Conservation (phyloP, 2,888 invertebrate species). For the Athalia cordata region DNA sequence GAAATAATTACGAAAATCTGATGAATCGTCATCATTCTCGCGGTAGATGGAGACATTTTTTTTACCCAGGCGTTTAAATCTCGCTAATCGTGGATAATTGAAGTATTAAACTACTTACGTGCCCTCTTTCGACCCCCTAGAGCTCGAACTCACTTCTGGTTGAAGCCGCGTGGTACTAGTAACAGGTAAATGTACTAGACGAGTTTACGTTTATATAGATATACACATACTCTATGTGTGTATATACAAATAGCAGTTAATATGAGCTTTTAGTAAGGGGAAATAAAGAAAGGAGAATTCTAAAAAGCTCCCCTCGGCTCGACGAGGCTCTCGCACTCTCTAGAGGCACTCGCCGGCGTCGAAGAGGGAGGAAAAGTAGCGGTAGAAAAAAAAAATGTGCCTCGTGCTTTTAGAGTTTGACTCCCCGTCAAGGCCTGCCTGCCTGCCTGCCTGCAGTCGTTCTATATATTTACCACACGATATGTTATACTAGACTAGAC, state of each 20-base stretch:
- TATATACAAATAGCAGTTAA: conserved; percentile 36
- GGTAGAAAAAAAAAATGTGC: conserved; percentile 21
- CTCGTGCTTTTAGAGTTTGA: conserved; percentile 33
- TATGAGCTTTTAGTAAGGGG: conserved; percentile 37
- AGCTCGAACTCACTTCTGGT: conserved; percentile 26
- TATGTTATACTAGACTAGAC: conserved; percentile 13
- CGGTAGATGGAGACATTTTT: neutral
- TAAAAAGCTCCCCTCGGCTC: conserved; percentile 41
- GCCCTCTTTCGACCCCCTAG: neutral
- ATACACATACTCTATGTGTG: neutral
- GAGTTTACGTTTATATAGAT: conserved; percentile 20
- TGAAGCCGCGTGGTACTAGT: conserved; percentile 19
- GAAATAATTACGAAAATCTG: too few species aligned
- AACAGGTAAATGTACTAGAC: conserved; percentile 20
- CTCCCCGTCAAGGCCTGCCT: conserved; percentile 15
- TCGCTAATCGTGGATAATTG: conserved; percentile 19
- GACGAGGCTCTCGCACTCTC: conserved; percentile 41
- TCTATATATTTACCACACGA: neutral
- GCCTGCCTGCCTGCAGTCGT: neutral
- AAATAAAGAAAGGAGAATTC: conserved; percentile 30
- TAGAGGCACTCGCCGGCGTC: conserved; percentile 35
- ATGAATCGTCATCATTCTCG: too few species aligned
- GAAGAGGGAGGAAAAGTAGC: conserved; percentile 41
- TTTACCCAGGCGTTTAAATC: neutral
- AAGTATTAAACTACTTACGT: conserved; percentile 15